Base-by-base conservation (phyloP, 2,113 vertebrate species). In the Eptatretus burgeri region DNA sequence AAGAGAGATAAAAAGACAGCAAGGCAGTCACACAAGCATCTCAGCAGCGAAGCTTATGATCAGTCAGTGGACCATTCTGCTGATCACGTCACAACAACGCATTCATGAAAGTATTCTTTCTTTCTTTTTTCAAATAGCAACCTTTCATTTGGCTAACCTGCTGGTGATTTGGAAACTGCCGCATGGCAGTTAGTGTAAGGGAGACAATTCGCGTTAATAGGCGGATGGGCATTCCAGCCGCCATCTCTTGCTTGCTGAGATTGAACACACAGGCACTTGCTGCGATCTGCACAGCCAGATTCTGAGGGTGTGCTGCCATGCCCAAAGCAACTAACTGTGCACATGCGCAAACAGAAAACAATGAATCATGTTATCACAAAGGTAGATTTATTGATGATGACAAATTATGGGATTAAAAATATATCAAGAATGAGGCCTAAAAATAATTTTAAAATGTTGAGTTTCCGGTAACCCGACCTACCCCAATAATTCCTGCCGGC, bases 201-300 rank as follows among this genome's bases (percentile, higher is more conserved):
- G 93, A 85, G 14, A 87, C 93, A 72, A 93, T 78, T 1, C 81
- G 80, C 1, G 85, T 84, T 66, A 98, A 68, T 14, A 94, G 80
- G 7, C 82, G 74, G 27, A 94, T 85, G 4, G 91, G 89, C 83
- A 98, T 87, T 5, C 85, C 85, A 2, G 76, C 77, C 5, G 89
- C 88, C 73, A 98, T 71, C 66, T 96, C 89, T 71, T 98, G 91
- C 71, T 98, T 98, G 50, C 88, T 98, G 70, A 98, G 75, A 75
- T 98, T 98, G 71, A 98, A 98, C 60, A 98, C 89, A 67, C 91
- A 98, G 0, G 91, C 91, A 0, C 91, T 98, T 7, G 88, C 91
- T 19, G 91, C 91, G 67, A 98, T 76, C 71, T 98, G 91, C 65
- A 98, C 91, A 1, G 93, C 87, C 69, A 98, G 74, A 68, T 85